phyloP scores from a whole-genome alignment of 2,888 invertebrate genomes.

The Crepidodera aurea region DNA sequence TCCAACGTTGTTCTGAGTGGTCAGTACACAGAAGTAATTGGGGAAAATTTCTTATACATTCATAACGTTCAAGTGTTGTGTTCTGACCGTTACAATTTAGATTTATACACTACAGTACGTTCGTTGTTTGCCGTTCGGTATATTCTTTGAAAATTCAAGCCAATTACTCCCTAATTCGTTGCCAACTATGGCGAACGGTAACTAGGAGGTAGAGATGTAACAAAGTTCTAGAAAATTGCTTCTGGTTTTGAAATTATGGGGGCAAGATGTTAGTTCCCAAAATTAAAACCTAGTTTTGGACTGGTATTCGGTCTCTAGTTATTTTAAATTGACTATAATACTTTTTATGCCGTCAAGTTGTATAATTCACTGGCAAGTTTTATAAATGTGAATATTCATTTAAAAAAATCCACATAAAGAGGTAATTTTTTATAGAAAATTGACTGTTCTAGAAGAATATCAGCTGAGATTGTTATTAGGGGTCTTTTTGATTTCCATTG shows the following conservation, averaged over 20 bases:
- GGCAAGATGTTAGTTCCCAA: neutral
- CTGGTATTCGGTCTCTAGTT: too few relatives aligned
- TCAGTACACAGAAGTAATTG: conserved; percentile 17
- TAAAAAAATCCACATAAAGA: too few relatives aligned
- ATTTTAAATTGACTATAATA: too few relatives aligned
- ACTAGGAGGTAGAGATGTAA: conserved; percentile 14
- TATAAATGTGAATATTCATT: too few relatives aligned
- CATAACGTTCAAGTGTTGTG: conserved; percentile 28
- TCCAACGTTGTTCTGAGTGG: conserved; percentile 15
- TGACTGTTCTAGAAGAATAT: too few relatives aligned
- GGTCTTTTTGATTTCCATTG: too few relatives aligned
- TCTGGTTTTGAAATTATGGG: conserved; percentile 20
- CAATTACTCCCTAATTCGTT: conserved; percentile 37
- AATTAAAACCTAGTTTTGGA: too few relatives aligned
- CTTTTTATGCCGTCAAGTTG: too few relatives aligned
- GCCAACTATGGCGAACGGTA: conserved; percentile 30
- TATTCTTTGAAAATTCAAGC: conserved; percentile 32
- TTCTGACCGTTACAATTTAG: conserved; percentile 30
- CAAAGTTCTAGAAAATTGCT: conserved; percentile 24
- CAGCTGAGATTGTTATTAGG: too few relatives aligned
- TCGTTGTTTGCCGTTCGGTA: conserved; percentile 14
- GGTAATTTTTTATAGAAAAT: too few relatives aligned
- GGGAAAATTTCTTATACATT: conserved; percentile 32
- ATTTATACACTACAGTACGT: conserved; percentile 21
- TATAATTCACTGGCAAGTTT: too few relatives aligned